Evolutionary conservation across 2,888 invertebrate species (phyloP).

Genomic region (Cephonodes hylas): DNA sequence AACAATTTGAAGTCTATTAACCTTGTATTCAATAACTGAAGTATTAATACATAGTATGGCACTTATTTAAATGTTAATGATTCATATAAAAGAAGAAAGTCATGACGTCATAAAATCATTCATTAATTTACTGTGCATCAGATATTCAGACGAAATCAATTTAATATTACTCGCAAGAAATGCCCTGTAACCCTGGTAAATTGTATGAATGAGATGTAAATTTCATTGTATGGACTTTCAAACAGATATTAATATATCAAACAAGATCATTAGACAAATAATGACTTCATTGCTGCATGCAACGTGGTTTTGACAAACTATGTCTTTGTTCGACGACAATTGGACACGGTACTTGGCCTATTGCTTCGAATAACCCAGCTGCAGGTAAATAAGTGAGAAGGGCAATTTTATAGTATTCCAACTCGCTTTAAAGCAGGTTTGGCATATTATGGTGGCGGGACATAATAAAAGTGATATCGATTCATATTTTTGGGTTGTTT

Average conservation of each 20-base stretch:
- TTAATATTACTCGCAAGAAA: neutral
- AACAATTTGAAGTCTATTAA: neutral
- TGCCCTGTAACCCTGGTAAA: neutral
- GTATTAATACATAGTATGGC: neutral
- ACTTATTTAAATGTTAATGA: neutral
- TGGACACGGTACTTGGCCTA: neutral
- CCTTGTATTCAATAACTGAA: neutral
- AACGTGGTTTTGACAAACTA: too few relatives aligned
- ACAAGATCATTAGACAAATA: neutral
- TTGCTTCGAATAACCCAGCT: too few relatives aligned
- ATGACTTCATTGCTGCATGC: too few relatives aligned
- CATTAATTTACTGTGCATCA: neutral
- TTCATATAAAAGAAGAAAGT: neutral
- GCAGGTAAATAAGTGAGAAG: too few relatives aligned
- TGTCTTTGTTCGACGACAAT: too few relatives aligned
- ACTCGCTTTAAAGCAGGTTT: too few relatives aligned
- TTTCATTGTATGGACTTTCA: neutral
- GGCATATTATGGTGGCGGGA: too few relatives aligned
- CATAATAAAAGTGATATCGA: too few relatives aligned
- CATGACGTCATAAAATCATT: neutral
- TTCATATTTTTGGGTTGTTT: too few relatives aligned
- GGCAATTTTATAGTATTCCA: too few relatives aligned
- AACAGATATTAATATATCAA: neutral
- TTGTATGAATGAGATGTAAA: neutral
- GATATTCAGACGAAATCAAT: neutral